Evolutionary conservation across 2,888 invertebrate genomes (phyloP).

Genomic region (Gasteruption jaculator): DNA sequence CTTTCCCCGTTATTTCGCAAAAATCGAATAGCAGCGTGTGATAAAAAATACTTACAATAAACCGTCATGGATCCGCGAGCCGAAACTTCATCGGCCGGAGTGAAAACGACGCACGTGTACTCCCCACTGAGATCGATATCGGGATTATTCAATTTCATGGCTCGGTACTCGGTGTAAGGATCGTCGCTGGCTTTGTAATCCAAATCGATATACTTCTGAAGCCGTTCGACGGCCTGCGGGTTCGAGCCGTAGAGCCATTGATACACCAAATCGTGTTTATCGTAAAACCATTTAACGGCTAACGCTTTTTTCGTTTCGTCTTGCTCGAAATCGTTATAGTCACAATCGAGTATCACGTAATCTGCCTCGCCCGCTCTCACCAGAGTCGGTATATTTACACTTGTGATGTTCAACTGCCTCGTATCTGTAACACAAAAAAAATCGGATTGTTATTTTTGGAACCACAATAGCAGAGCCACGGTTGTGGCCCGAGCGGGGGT

Average conservation of each 20-base stretch:
- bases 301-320: conserved; percentile 46
- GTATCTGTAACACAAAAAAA: conserved; percentile 42
- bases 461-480: too few relatives aligned
- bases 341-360: conserved; percentile 53
- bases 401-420: conserved; percentile 39
- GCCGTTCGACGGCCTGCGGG: conserved; percentile 44
- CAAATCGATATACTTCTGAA: conserved; percentile 49
- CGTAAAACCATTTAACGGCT: conserved; percentile 54
- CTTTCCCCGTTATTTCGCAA: not conserved
- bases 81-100: conserved; percentile 49
- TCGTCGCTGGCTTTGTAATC: conserved; percentile 49
- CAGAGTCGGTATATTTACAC: conserved; percentile 37
- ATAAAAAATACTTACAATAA: conserved; percentile 54
- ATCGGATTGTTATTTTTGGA: too few relatives aligned
- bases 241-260: conserved; percentile 51
- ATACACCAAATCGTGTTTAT: conserved; percentile 51
- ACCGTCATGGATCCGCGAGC: conserved; percentile 55
- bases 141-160: conserved; percentile 56
- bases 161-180: conserved; percentile 52
- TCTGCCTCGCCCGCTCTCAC: conserved; percentile 38
- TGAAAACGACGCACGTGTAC: conserved; percentile 58
- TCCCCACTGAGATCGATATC: conserved; percentile 54
- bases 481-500: too few relatives aligned
- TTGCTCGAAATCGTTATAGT: conserved; percentile 50
- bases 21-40: too few relatives aligned